Base-by-base conservation (phyloP, 2,797 vertebrate species). In the Crypturellus tataupa region DNA sequence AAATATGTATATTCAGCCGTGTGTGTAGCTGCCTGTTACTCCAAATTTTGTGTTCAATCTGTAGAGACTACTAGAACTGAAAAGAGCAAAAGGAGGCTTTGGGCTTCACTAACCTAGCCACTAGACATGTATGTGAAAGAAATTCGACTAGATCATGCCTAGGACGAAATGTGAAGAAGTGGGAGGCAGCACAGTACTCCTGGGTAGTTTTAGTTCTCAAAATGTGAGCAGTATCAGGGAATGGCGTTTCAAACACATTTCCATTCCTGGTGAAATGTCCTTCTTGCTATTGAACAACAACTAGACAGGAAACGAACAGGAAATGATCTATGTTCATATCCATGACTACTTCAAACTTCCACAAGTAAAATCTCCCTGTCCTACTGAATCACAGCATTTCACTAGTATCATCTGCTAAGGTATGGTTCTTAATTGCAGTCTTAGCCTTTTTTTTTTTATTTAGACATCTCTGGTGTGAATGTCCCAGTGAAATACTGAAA, bases 181-280 rank as follows among this genome's bases (percentile, higher is more conserved):
- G 25, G 82, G 62, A 93, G 18, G 40, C 79, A 86, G 81, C 25
- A 76, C 29, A 73, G 21, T 16, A 67, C 21, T 37, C 53, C 49
- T 24, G 46, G 23, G 12, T 89, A 65, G 12, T 91, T 60, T 44
- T 29, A 51, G 18, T 70, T 93, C 35, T 39, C 35, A 51, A 76
- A 88, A 87, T 42, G 2, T 9, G 58, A 49, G n/a, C 23, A 68
- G 10, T 82, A 46, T 60, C 35, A 47, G 12, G 9, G 29, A 90
- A 94, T 25, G 25, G 78, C 17, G 29, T 95, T 85, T 93, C 70
- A 78, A 81, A 39, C 5, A 89, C 39, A 81, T 70, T 90, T 87
- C 62, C 14, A 35, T 82, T 94, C 60, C 42, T 65, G 9, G 16
- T 40, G 46, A 70, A 85, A 75, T 31, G 4, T 40, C 42, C 84